Conservation (phyloP, 2,888 invertebrate species). For the Eustalomyia histrio region DNA sequence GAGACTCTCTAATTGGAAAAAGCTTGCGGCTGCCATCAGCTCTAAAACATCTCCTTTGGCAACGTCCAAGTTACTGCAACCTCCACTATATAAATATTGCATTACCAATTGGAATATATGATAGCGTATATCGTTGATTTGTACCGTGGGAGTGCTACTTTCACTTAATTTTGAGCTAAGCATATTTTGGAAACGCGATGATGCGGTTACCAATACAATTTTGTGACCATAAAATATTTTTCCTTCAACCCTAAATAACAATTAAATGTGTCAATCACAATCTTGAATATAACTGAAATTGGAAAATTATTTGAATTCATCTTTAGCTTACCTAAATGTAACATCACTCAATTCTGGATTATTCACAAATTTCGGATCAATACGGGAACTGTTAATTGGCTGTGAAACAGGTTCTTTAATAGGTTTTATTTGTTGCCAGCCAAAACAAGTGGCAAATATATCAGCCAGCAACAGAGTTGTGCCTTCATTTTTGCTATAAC, state of each 20-base stretch:
- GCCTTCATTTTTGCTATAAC: slow-evolving; percentile 95
- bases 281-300: neutral
- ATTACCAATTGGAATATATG: slow-evolving; percentile 94
- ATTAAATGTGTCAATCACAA: neutral
- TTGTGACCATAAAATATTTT: slow-evolving; percentile 95
- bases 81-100: slow-evolving; percentile 95
- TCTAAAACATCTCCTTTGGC: slow-evolving; percentile 91
- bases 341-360: slow-evolving; percentile 96
- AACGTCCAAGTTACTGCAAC: slow-evolving; percentile 88
- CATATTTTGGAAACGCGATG: slow-evolving; percentile 92
- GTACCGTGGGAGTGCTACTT: slow-evolving; percentile 89
- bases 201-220: slow-evolving; percentile 94
- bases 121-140: slow-evolving; percentile 95
- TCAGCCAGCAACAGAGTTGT: slow-evolving; percentile 92
- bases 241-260: slow-evolving; percentile 87
- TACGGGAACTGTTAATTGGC: slow-evolving; percentile 85
- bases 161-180: slow-evolving; percentile 87
- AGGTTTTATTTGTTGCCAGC: slow-evolving; percentile 90
- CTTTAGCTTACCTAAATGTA: slow-evolving; percentile 84
- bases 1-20: slow-evolving; percentile 92
- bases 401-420: slow-evolving; percentile 85
- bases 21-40: slow-evolving; percentile 94
- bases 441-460: slow-evolving; percentile 93
- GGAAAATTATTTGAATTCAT: neutral
- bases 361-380: slow-evolving; percentile 96